Evolutionary conservation across 2,113 vertebrate species (phyloP).

Genomic region (Caloenas nicobarica): DNA sequence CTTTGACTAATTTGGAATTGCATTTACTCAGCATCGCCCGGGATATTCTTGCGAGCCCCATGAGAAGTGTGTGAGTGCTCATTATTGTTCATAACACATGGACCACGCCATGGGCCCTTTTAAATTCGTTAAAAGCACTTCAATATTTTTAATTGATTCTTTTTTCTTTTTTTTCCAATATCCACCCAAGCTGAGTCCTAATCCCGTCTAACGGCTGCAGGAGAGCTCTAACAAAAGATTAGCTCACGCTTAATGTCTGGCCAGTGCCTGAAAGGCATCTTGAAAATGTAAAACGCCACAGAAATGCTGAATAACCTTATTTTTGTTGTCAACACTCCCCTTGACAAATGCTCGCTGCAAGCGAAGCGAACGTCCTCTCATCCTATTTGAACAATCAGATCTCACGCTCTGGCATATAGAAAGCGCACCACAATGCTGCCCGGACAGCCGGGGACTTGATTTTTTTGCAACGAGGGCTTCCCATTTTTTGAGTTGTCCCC

Average conservation of each 20-base stretch:
- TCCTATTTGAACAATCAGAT: neutral
- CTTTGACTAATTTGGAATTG: neutral
- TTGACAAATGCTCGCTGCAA: neutral
- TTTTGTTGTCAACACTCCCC: conserved; percentile 23
- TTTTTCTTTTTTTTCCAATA: neutral
- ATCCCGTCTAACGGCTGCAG: neutral
- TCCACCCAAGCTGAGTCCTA: neutral
- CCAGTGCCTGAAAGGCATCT: conserved; percentile 38
- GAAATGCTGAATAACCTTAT: conserved; percentile 14
- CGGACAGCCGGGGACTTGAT: too few species aligned
- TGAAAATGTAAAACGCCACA: conserved; percentile 7
- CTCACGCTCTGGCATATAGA: neutral
- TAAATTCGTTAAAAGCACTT: neutral
- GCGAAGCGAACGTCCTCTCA: neutral
- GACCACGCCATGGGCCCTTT: neutral
- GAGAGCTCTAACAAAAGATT: neutral
- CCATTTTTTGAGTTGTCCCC: neutral
- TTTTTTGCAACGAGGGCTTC: neutral
- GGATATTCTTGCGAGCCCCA: neutral
- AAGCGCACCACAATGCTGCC: accelerated
- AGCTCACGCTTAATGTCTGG: neutral
- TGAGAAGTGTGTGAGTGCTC: neutral
- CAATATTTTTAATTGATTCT: conserved; percentile 1
- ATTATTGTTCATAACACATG: neutral
- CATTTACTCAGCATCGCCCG: neutral